Evolutionary conservation across 2,888 invertebrate genomes (phyloP).

Genomic region (Lasioglossum leucozonium): DNA sequence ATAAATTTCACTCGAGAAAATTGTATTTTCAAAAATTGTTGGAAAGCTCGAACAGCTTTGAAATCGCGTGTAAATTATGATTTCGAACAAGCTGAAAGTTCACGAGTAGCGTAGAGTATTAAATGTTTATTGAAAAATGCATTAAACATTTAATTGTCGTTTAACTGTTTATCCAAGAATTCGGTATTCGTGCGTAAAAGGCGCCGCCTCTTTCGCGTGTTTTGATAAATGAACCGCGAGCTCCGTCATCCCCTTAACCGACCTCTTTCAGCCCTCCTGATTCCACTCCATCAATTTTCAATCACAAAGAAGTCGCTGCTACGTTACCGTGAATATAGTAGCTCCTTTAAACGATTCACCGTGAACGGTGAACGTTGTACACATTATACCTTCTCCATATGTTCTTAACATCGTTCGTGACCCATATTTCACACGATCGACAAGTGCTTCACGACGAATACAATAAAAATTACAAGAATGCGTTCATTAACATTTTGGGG

Average conservation of each 20-base stretch:
- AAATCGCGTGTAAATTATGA: neutral
- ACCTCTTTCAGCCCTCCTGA: conserved; percentile 74
- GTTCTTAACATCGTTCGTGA: conserved; percentile 24
- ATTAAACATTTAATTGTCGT: neutral
- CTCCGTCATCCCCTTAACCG: conserved; percentile 64
- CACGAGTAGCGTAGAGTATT: neutral
- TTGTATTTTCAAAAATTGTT: neutral
- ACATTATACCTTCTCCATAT: conserved; percentile 26
- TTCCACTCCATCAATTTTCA: conserved; percentile 84
- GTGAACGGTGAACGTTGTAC: conserved; percentile 7
- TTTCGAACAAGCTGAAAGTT: neutral
- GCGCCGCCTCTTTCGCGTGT: conserved; percentile 68
- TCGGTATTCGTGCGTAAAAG: conserved; percentile 64
- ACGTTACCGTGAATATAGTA: conserved; percentile 66
- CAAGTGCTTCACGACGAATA: no score
- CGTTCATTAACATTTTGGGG: no score
- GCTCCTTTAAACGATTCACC: conserved; percentile 51
- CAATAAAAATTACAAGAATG: no score
- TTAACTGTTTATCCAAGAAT: conserved; percentile 46
- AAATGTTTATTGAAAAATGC: neutral
- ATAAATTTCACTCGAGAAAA: no score
- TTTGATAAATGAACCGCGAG: conserved; percentile 78
- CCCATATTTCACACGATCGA: neutral
- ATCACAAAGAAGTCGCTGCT: conserved; percentile 79
- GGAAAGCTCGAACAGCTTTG: neutral